phyloP scores from a whole-genome alignment of 2,888 invertebrate genomes.

The Agonopterix heracliana region DNA sequence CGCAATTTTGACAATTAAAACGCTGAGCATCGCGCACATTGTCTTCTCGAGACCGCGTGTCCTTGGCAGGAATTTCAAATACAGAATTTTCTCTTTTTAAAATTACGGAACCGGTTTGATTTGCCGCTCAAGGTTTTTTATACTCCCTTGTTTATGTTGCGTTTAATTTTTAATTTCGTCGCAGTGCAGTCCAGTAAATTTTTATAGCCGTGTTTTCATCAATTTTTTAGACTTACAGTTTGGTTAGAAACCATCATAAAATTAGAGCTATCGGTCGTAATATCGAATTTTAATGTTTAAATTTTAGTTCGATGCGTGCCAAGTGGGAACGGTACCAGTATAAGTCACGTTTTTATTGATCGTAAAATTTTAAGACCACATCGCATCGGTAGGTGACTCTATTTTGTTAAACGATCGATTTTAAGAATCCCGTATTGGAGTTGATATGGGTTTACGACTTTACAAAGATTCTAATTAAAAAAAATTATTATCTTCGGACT shows the following conservation, averaged over 20 bases:
- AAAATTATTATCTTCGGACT: conserved; percentile 6
- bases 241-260: conserved; percentile 63
- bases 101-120: conserved; percentile 49
- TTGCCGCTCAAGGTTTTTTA: conserved; percentile 29
- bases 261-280: conserved; percentile 70
- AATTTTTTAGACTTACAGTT: conserved; percentile 43
- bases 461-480: conserved; percentile 27
- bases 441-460: conserved; percentile 37
- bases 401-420: conserved; percentile 47
- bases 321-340: conserved; percentile 44
- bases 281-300: conserved; percentile 64
- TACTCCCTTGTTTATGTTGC: conserved; percentile 24
- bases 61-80: conserved; percentile 67
- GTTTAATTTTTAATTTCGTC: conserved; percentile 31
- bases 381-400: conserved; percentile 46
- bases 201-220: conserved; percentile 49
- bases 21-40: conserved; percentile 59
- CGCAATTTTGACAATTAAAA: conserved; percentile 74
- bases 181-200: conserved; percentile 22
- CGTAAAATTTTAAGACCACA: conserved; percentile 66
- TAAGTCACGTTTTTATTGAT: conserved; percentile 70
- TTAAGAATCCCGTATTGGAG: conserved; percentile 31
- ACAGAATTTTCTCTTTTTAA: conserved; percentile 39
- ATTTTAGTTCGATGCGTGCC: conserved; percentile 50
- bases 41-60: conserved; percentile 45